Conservation (phyloP, 2,888 invertebrate genomes). For the Calameuta pallipes region DNA sequence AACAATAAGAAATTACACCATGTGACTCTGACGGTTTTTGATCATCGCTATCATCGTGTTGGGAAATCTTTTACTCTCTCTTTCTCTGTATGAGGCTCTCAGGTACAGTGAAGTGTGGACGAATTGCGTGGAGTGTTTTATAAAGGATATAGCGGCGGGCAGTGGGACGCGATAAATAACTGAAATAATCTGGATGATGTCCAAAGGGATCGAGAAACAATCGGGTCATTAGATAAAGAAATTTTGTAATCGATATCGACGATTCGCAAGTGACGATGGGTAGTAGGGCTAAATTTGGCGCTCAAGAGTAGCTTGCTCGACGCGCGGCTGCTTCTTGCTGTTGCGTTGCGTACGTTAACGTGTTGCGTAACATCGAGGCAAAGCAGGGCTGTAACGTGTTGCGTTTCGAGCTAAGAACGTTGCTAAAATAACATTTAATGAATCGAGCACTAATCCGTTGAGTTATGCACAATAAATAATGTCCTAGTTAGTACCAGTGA, state of each 20-base stretch:
- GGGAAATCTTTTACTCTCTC: background rate
- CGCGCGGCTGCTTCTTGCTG: constrained; percentile 30
- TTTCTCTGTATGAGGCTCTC: background rate
- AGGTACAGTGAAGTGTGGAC: background rate
- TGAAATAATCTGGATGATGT: background rate
- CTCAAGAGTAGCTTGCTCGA: constrained; percentile 27
- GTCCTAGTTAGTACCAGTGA: background rate
- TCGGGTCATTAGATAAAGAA: constrained; percentile 28
- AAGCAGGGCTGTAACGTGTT: constrained; percentile 35
- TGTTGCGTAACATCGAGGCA: constrained; percentile 49
- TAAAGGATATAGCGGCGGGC: background rate
- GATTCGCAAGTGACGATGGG: constrained; percentile 53
- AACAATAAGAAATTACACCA: background rate
- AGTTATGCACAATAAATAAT: background rate
- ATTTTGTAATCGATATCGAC: constrained; percentile 60
- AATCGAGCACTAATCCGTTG: background rate
- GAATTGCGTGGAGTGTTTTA: background rate
- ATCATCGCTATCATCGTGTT: background rate
- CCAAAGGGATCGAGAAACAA: constrained; percentile 1
- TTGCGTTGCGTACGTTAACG: constrained; percentile 49
- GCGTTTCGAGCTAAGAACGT: constrained; percentile 25
- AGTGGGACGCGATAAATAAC: background rate
- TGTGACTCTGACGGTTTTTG: background rate
- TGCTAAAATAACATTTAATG: background rate
- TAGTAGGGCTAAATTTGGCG: constrained; percentile 56